These are phyloP conservation scores for Strigamia maritima DNA, from an alignment of 2,888 invertebrate genomes.

Conservation along the genomic window DNA sequence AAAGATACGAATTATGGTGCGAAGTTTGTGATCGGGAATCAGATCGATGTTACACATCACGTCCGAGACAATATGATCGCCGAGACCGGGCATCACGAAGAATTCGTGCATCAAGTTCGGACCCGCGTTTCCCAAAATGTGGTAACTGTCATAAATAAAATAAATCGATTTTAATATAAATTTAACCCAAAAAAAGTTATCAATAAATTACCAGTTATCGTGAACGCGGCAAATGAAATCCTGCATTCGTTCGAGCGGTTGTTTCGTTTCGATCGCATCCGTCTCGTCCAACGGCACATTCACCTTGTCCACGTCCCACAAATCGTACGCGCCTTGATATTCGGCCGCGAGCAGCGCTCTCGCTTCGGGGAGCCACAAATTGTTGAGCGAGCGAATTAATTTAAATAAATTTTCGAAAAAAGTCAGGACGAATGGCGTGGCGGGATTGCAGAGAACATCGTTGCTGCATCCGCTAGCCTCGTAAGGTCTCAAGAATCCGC, in stretches of 20 bases:
- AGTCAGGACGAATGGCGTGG: conserved; percentile 75
- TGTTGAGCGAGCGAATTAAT: conserved; percentile 73
- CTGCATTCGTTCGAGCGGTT: conserved; percentile 76
- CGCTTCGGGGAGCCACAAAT: conserved; percentile 70
- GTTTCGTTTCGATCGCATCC: conserved; percentile 47
- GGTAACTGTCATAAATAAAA: conserved; percentile 58
- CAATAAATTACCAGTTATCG: conserved; percentile 63
- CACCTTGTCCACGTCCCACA: conserved; percentile 70
- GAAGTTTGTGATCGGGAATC: conserved; percentile 80
- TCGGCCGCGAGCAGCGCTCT: conserved; percentile 55
- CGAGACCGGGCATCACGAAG: conserved; percentile 72
- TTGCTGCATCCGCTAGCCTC: conserved; percentile 66
- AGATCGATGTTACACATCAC: conserved; percentile 66
- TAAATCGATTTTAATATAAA: not conserved
- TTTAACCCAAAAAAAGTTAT: not conserved
- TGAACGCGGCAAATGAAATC: conserved; percentile 72
- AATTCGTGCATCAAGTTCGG: conserved; percentile 79
- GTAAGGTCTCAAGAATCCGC: conserved; percentile 74
- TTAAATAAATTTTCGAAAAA: conserved; percentile 74
- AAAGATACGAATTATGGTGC: conserved; percentile 76
- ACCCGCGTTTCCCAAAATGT: conserved; percentile 74
- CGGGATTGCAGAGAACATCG: conserved; percentile 75
- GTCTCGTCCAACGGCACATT: conserved; percentile 42
- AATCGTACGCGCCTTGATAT: conserved; percentile 66
- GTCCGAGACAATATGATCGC: conserved; percentile 68